Base-by-base conservation (phyloP, 2,888 invertebrate genomes). In the Silvanus unidentatus region DNA sequence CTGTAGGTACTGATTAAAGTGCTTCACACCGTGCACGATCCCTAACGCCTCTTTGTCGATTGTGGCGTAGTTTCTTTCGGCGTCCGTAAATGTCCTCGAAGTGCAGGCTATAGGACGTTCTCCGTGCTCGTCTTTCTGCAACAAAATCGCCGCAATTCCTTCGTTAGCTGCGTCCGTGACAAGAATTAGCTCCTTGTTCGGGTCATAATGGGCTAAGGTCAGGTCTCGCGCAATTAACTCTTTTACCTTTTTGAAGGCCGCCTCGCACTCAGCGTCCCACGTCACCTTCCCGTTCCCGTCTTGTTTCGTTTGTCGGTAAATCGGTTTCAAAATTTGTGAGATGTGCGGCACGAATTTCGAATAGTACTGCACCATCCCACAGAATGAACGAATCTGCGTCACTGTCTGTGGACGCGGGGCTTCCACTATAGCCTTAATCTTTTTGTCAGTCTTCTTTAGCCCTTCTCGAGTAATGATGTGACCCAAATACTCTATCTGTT, bases 1-100 rank as follows among this genome's bases (percentile, higher is more conserved):
- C 12, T 52, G 34, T 34, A 68, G 50, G 55, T 66, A 68, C 42
- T 66, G 62, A 44, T 61, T 55, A 47, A 64, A 65, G 40, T 61
- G 63, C n/a, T 46, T 45, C 1, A 60, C 53, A 1, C 57, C 60
- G 53, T 55, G 66, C 41, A 52, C 57, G 49, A 66, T 66, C n/a
- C 62, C 61, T 39, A 63, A 49, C 1, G 61, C 62, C 44, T 65
- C 63, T 16, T 50, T 54, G 12, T 43, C 28, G 3, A 37, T 13
- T 11, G 37, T 32, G 9, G 41, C 9, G 14, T 37, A 40, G 2
- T 4, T 15, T 16, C 28, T 34, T 43, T 51, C 53, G 16, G 43
- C 16, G 30, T 16, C 16, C 14, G 27, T 15, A 14, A 53, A 43
- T 0, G 44, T 49, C 16, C 51, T 38, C 1, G 49, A 50, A 2